Evolutionary conservation across 2,888 invertebrate species (phyloP).

Genomic region (Andrena haemorrhoa): DNA sequence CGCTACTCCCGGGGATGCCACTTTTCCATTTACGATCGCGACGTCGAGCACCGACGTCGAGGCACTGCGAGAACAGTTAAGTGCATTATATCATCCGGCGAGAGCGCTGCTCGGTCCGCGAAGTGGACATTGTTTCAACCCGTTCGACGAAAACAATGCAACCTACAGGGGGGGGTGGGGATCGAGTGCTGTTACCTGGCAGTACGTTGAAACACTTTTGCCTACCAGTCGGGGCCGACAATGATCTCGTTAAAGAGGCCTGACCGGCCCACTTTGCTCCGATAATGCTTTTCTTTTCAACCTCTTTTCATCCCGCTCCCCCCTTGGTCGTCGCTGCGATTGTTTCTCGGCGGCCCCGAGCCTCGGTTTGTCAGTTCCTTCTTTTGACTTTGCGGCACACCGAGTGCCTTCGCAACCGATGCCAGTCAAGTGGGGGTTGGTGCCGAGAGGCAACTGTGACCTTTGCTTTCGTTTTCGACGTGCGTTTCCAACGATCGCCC

Average conservation of each 20-base stretch:
- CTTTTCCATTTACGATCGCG: constrained; percentile 60
- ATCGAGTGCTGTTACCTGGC: constrained; percentile 58
- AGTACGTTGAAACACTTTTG: constrained; percentile 67
- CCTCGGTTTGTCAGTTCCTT: constrained; percentile 48
- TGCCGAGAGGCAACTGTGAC: constrained; percentile 20
- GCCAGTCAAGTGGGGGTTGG: not conserved
- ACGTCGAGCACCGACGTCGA: constrained; percentile 41
- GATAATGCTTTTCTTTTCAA: constrained; percentile 59
- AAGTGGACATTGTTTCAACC: constrained; percentile 70
- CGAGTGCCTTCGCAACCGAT: constrained; percentile 40
- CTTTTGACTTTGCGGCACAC: constrained; percentile 33
- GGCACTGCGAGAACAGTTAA: constrained; percentile 54
- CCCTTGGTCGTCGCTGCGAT: constrained; percentile 20
- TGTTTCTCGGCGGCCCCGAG: constrained; percentile 36
- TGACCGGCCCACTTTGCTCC: constrained; percentile 60
- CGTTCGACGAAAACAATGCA: constrained; percentile 62
- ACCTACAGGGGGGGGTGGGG: not conserved
- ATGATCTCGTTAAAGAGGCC: constrained; percentile 68
- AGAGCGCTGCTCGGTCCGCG: constrained; percentile 25
- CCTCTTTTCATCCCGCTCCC: constrained; percentile 24
- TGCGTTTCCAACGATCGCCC: not conserved
- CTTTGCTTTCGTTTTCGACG: not conserved
- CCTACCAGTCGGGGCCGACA: constrained; percentile 56
- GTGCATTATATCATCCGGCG: constrained; percentile 63
- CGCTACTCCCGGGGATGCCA: constrained; percentile 51